Conservation (phyloP, 2,888 invertebrate genomes). For the Pyrrhosoma nymphula region DNA sequence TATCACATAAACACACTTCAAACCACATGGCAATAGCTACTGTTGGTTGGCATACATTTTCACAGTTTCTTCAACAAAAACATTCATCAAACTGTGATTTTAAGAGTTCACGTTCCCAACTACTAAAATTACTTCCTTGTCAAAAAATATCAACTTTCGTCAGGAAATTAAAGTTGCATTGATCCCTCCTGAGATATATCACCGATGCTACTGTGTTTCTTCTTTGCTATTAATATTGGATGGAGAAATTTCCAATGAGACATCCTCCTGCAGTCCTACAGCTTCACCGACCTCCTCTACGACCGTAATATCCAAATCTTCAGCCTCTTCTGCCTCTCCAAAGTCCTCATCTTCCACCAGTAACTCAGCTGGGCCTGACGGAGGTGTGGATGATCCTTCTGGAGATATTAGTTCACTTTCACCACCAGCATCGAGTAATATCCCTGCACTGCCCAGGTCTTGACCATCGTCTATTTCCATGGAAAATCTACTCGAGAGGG, state of each 20-base stretch:
- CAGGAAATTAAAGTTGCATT: not conserved
- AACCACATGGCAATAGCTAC: not conserved
- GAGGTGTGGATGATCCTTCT: slow-evolving; percentile 59
- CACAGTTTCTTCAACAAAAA: not conserved
- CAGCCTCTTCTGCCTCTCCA: slow-evolving; percentile 72
- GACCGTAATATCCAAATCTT: slow-evolving; percentile 69
- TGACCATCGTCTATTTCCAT: slow-evolving; percentile 45
- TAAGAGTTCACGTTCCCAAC: not conserved
- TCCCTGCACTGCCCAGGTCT: slow-evolving; percentile 67
- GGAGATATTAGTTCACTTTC: slow-evolving; percentile 52
- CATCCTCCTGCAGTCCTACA: slow-evolving; percentile 16
- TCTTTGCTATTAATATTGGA: not conserved
- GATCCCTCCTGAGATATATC: not conserved
- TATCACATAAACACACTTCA: not conserved
- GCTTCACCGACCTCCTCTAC: slow-evolving; percentile 67
- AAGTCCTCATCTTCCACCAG: slow-evolving; percentile 82
- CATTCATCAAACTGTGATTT: not conserved
- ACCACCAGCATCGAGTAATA: slow-evolving; percentile 59
- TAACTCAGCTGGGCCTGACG: slow-evolving; percentile 79
- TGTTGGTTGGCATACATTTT: not conserved
- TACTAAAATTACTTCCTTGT: not conserved
- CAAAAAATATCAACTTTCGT: not conserved
- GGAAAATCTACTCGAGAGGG: slow-evolving; percentile 5
- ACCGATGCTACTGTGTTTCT: not conserved
- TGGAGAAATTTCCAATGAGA: slow-evolving; percentile 4